phyloP scores from a whole-genome alignment of 1,140 invertebrate species.

The Portunus trituberculatus region DNA sequence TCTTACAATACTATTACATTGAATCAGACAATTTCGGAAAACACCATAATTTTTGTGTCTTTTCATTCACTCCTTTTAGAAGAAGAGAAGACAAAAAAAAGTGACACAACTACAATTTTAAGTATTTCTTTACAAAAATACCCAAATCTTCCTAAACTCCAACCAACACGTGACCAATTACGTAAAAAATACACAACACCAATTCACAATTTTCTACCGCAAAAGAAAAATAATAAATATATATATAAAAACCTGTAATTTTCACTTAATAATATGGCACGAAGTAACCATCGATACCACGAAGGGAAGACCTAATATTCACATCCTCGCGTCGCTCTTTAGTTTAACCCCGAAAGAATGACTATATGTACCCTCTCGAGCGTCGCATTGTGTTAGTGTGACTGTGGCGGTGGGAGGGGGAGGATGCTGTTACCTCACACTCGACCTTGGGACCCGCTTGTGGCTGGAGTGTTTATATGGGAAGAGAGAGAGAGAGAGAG shows the following conservation, averaged over 20 bases:
- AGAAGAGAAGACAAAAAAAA: too few relatives aligned
- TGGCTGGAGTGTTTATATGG: neutral
- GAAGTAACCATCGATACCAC: neutral
- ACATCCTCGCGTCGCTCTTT: neutral
- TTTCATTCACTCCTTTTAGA: neutral
- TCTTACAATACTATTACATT: neutral
- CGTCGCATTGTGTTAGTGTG: neutral
- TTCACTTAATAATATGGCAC: neutral
- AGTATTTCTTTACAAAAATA: neutral
- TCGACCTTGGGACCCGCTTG: slow-evolving; percentile 26
- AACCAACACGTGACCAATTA: neutral
- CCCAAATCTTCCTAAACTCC: neutral
- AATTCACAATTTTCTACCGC: neutral
- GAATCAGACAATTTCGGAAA: neutral
- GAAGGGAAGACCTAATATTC: neutral
- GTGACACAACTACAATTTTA: neutral
- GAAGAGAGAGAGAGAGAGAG: slow-evolving; percentile 25
- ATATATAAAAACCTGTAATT: neutral
- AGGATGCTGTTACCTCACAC: neutral
- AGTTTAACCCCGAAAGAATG: neutral
- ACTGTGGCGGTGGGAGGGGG: neutral
- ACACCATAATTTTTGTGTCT: neutral
- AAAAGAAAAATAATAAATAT: neutral
- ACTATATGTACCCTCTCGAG: neutral
- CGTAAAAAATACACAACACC: neutral